These are phyloP conservation scores for Bubo blakistoni DNA, from an alignment of 2,113 vertebrate genomes.

Conservation along the genomic window DNA sequence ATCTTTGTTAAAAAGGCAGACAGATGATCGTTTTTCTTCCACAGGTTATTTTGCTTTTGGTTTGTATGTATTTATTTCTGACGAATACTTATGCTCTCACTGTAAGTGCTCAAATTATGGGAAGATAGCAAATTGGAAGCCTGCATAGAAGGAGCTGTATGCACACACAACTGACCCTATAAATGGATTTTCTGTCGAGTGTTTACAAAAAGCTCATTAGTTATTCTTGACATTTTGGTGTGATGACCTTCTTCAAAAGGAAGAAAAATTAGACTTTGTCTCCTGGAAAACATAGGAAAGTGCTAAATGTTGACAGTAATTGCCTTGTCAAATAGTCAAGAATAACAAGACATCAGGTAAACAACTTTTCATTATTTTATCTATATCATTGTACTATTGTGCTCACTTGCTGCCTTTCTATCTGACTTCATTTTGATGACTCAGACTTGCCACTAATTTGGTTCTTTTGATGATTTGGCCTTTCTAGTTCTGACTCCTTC, in stretches of 20 bases:
- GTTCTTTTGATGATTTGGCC: not conserved
- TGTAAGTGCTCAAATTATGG: not conserved
- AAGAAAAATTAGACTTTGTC: slow-evolving; percentile 1
- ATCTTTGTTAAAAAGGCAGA: not conserved
- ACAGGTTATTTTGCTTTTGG: not conserved
- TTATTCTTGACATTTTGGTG: not conserved
- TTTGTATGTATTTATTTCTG: not conserved
- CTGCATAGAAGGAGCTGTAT: not conserved
- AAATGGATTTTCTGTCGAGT: not conserved
- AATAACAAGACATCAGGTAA: not conserved
- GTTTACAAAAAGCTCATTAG: not conserved
- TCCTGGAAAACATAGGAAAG: not conserved
- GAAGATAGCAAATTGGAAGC: not conserved
- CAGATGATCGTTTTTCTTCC: not conserved
- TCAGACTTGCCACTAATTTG: not conserved
- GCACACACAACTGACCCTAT: not conserved
- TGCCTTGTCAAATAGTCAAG: not conserved
- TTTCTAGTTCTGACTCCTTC: not conserved
- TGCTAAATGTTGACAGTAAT: not conserved
- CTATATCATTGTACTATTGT: not conserved
- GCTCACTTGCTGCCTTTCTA: not conserved
- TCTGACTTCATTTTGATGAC: not conserved
- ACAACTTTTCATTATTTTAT: not conserved
- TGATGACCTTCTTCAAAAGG: not conserved
- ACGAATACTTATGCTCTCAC: not conserved